Base-by-base conservation (phyloP, 2,888 invertebrate species). In the Azorinus chamasolen region DNA sequence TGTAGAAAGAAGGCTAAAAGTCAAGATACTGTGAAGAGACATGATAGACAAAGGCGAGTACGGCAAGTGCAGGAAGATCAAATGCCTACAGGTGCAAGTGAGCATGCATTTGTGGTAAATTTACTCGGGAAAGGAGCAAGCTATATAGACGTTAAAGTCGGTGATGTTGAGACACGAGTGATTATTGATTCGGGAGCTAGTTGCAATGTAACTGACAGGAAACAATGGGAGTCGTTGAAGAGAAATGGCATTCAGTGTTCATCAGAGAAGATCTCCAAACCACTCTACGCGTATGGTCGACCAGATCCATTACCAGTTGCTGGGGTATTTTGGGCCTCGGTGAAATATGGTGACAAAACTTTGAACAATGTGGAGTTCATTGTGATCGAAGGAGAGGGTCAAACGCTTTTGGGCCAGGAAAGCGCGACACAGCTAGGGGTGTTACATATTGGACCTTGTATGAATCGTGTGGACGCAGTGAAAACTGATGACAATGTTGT, bases 271-370 rank as follows among this genome's bases (percentile, higher is more conserved):
- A 50, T 25, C n/a, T 20, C 32, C 1, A 55, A 71, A 22, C 16
- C 39, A 27, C 16, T 71, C 12, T 71, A 46, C 51, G 25, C 57
- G 18, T 71, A 71, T 63, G 57, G 63, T 14, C 43, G 51, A 22
- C 5, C 62, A 5, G 24, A 45, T 20, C 65, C 65, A 16, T 43
- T 72, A 25, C 20, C 12, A 25, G 45, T 66, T n/a, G 43, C 51
- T 32, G 72, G 65, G 32, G 32, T 22, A 24, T 43, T 64, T 39
- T 20, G 10, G 8, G 16, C 54, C 6, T 25, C 32, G 16, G 46
- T 53, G 1, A 12, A 4, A 10, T 25, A 24, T 16, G 45, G 43
- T 16, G 41, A 58, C 37, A 50, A 22, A 48, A 48, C n/a, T 2
- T n/a, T n/a, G n/a, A 18, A 22, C 1, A 14, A 41, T 18, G 59